Conservation (phyloP, 2,113 vertebrate genomes). For the Monarcha castaneiventris region DNA sequence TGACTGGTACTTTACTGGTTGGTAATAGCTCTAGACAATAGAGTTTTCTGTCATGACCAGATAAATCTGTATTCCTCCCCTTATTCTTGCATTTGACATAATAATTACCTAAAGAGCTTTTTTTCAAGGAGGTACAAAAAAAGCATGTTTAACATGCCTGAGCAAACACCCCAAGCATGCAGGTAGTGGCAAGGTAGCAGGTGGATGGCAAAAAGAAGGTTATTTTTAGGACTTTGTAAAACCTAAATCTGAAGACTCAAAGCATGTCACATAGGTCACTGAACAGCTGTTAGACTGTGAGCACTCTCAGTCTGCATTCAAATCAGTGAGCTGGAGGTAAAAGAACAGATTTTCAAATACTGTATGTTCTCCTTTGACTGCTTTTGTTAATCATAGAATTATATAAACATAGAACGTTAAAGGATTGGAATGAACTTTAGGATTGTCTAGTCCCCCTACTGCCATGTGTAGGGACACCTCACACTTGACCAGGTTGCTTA, state of each 20-base stretch:
- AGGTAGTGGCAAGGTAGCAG: not conserved
- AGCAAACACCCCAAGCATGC: not conserved
- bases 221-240: slow-evolving; percentile 37
- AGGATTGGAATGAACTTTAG: not conserved
- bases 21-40: not conserved
- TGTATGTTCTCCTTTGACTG: not conserved
- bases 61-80: not conserved
- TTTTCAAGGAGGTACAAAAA: not conserved
- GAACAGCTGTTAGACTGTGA: slow-evolving; percentile 21
- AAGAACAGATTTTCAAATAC: not conserved
- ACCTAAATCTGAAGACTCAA: not conserved
- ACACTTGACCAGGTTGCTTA: not conserved
- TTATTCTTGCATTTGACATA: not conserved
- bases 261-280: slow-evolving; percentile 12
- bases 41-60: not conserved
- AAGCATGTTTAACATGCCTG: not conserved
- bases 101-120: not conserved
- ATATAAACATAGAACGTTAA: not conserved
- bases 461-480: rapidly evolving
- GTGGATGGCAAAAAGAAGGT: not conserved
- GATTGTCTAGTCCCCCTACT: not conserved
- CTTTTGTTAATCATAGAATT: not conserved
- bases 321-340: slow-evolving; percentile 11
- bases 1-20: not conserved
- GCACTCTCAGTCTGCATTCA: not conserved